A percentile compares a stretch with the other conserved stretches of the same genome.
Conservation (phyloP, 1,140 invertebrate genomes). For the Colletes latitarsis region DNA sequence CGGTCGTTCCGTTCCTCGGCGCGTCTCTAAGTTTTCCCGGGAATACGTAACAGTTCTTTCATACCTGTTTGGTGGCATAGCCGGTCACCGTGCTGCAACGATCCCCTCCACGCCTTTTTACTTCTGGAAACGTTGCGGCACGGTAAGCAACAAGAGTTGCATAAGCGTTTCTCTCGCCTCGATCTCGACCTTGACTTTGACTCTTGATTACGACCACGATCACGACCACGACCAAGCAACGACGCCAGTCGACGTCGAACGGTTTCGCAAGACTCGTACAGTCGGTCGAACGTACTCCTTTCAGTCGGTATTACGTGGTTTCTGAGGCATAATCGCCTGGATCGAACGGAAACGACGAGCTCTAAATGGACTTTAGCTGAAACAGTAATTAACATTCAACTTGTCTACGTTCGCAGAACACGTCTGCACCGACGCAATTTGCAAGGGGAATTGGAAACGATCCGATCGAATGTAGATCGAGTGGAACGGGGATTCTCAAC, state of each 20-base stretch:
- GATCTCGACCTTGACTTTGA: slow-evolving; percentile 78
- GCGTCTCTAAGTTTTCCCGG: slow-evolving; percentile 26
- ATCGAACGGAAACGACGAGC: background rate
- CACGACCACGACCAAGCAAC: slow-evolving; percentile 57
- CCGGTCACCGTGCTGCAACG: slow-evolving; percentile 45
- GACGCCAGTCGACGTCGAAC: slow-evolving; percentile 55
- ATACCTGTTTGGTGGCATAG: slow-evolving; percentile 46
- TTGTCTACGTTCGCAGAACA: too few species aligned
- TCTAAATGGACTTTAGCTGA: background rate
- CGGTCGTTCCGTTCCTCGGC: background rate
- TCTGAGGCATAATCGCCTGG: background rate
- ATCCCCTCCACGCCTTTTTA: slow-evolving; percentile 24
- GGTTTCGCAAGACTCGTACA: slow-evolving; percentile 64
- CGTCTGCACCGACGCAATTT: background rate
- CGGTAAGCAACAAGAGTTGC: slow-evolving; percentile 61
- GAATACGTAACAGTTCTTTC: slow-evolving; percentile 60
- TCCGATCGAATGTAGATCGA: background rate
- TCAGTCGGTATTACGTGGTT: slow-evolving; percentile 19
- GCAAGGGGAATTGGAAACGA: background rate
- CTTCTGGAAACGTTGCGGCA: slow-evolving; percentile 36
- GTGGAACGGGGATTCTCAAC: too few species aligned
- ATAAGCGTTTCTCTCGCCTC: slow-evolving; percentile 71
- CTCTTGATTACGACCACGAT: slow-evolving; percentile 75
- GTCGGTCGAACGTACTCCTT: slow-evolving; percentile 17
- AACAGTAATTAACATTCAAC: background rate